Conservation (phyloP, 1,140 invertebrate species). For the Drosophila albomicans region DNA sequence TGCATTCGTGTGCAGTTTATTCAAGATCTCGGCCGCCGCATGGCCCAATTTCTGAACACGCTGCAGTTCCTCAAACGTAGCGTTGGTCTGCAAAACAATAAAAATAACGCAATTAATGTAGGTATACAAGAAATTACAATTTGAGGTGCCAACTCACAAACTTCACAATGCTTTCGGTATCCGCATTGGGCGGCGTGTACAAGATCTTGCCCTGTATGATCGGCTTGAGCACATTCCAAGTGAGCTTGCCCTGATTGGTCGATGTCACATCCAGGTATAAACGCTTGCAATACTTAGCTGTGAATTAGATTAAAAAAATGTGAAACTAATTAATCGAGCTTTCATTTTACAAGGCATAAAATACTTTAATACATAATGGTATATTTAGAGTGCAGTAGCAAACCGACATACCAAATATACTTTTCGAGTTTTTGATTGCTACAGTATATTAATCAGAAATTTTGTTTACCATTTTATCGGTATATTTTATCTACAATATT, state of each 20-base stretch:
- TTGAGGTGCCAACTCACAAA: constrained; percentile 77
- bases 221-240: constrained; percentile 89
- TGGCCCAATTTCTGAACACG: constrained; percentile 78
- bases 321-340: no score
- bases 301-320: neutral
- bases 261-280: constrained; percentile 87
- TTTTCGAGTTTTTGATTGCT: no score
- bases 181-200: constrained; percentile 86
- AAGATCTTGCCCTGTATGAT: constrained; percentile 88
- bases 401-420: no score
- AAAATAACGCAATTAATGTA: neutral
- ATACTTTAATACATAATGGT: no score
- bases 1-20: constrained; percentile 66
- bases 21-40: constrained; percentile 56
- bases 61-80: constrained; percentile 87
- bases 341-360: no score
- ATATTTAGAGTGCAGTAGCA: no score
- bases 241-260: constrained; percentile 88
- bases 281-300: constrained; percentile 88
- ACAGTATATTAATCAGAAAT: no score
- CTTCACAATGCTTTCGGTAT: constrained; percentile 86
- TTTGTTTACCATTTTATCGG: no score
- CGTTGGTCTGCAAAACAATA: constrained; percentile 85
- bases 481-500: no score
- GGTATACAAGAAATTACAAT: no score